Conservation (phyloP, 2,888 invertebrate genomes). For the Malthinus seriepunctatus region DNA sequence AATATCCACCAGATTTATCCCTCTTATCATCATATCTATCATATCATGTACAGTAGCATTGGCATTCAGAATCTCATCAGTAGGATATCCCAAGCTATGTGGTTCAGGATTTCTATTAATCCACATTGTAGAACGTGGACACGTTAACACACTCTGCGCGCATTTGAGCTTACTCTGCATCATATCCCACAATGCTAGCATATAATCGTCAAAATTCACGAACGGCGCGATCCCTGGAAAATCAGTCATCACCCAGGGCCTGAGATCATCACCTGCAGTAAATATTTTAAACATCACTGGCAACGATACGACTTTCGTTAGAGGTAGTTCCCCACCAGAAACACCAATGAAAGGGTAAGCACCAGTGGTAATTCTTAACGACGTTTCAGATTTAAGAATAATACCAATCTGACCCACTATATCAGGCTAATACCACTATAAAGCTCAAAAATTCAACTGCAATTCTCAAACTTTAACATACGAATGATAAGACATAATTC, state of each 20-base stretch:
- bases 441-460: too few relatives aligned
- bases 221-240: background rate
- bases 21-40: background rate
- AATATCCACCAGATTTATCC: background rate
- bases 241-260: background rate
- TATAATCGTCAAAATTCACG: background rate
- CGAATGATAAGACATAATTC: too few relatives aligned
- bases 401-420: too few relatives aligned
- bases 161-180: background rate
- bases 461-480: too few relatives aligned
- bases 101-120: background rate
- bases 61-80: background rate
- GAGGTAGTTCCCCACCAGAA: background rate
- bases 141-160: background rate
- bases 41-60: background rate
- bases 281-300: background rate
- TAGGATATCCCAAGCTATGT: background rate
- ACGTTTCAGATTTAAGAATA: too few relatives aligned
- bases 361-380: too few relatives aligned
- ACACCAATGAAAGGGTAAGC: too few relatives aligned
- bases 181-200: background rate
- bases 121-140: background rate
- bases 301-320: background rate
- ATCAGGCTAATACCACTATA: too few relatives aligned
- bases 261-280: background rate